Evolutionary conservation across 2,888 invertebrate species (phyloP).

Genomic region (Stegana nigrithorax): DNA sequence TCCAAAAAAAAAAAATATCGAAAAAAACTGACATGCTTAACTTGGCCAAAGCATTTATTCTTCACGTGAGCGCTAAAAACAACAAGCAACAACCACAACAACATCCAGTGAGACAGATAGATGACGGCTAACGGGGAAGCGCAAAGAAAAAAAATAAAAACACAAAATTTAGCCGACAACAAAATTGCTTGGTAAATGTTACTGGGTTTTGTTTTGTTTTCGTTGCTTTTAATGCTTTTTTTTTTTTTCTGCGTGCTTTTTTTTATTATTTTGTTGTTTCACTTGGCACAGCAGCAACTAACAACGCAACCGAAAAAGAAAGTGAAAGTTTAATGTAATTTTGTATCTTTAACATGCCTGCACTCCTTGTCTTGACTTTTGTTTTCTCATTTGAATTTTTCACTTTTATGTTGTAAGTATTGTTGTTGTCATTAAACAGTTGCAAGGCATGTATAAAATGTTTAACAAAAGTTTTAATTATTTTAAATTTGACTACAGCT

Average conservation of each 20-base stretch:
- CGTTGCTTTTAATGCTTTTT: too few species aligned
- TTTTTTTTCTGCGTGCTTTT: too few species aligned
- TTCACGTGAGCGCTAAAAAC: neutral
- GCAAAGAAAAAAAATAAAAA: too few species aligned
- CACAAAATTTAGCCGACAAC: too few species aligned
- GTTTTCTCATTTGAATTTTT: neutral
- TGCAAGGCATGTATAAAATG: too few species aligned
- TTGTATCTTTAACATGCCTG: neutral
- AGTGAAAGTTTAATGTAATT: slow-evolving; percentile 13
- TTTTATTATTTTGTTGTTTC: neutral
- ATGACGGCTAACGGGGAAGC: neutral
- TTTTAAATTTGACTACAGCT: too few species aligned
- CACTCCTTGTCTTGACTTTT: too few species aligned
- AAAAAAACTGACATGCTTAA: neutral
- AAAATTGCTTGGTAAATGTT: slow-evolving; percentile 9
- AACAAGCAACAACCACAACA: neutral
- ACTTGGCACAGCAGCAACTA: neutral
- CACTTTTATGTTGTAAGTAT: too few species aligned
- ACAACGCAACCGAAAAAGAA: neutral
- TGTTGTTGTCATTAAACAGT: too few species aligned
- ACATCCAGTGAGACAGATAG: neutral
- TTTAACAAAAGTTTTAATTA: too few species aligned
- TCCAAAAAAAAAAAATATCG: neutral
- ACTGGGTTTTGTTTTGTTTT: neutral
- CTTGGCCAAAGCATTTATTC: slow-evolving; percentile 10